Conservation (phyloP, 2,797 vertebrate species). For the Anguilla marmorata region DNA sequence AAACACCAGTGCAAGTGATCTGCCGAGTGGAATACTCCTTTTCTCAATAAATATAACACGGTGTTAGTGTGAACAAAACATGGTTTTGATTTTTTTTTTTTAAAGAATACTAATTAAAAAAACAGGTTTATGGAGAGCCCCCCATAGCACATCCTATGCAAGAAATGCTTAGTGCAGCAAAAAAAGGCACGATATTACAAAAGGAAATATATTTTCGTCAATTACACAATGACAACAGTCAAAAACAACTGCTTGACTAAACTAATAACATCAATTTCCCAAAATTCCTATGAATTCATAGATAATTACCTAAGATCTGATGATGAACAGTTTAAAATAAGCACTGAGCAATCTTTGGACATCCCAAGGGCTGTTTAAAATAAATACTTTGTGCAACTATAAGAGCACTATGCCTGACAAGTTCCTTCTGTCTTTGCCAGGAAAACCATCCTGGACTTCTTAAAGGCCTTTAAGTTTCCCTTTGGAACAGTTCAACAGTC, state of each 20-base stretch:
- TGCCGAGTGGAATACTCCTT: constrained; percentile 69
- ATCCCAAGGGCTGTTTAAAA: constrained; percentile 69
- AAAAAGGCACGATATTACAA: constrained; percentile 59
- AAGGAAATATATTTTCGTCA: neutral
- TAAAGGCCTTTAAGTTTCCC: constrained; percentile 65
- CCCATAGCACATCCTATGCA: constrained; percentile 76
- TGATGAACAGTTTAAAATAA: constrained; percentile 73
- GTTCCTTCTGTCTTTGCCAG: constrained; percentile 48
- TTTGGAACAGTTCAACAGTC: constrained; percentile 81
- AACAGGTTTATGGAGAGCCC: neutral
- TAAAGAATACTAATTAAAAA: no score
- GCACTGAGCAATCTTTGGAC: constrained; percentile 74
- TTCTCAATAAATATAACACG: constrained; percentile 59
- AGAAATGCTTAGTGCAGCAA: constrained; percentile 81
- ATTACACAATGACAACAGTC: neutral
- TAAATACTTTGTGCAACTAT: constrained; percentile 75
- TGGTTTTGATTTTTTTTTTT: constrained; percentile 63
- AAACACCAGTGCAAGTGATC: constrained; percentile 84
- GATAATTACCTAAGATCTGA: constrained; percentile 66
- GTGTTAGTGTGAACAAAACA: constrained; percentile 70
- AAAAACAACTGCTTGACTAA: constrained; percentile 67
- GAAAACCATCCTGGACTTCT: constrained; percentile 58
- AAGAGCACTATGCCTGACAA: constrained; percentile 72
- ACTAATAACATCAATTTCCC: constrained; percentile 57
- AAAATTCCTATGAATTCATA: constrained; percentile 61